These are phyloP conservation scores for Xenops minutus DNA, from an alignment of 2,797 vertebrate genomes.

Conservation along the genomic window DNA sequence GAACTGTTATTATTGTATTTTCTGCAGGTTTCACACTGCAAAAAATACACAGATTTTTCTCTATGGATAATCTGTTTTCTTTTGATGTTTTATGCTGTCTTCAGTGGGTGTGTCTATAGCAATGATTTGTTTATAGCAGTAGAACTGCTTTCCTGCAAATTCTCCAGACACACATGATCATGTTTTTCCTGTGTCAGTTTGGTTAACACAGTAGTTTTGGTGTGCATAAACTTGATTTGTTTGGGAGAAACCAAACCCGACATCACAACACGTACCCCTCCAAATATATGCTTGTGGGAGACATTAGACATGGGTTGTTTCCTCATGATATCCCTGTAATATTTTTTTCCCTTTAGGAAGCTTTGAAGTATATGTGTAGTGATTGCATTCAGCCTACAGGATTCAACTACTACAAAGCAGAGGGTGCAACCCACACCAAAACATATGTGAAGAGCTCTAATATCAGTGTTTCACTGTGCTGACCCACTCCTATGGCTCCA, in stretches of 20 bases:
- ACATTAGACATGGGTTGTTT: background rate
- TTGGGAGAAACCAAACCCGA: background rate
- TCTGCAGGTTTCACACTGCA: background rate
- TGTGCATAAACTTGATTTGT: background rate
- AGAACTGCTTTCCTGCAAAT: background rate
- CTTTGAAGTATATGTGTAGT: background rate
- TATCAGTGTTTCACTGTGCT: background rate
- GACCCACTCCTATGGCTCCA: background rate
- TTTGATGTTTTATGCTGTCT: background rate
- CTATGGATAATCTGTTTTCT: background rate
- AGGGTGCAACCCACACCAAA: background rate
- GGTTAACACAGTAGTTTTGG: background rate
- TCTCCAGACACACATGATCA: background rate
- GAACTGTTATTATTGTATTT: background rate
- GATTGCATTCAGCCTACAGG: background rate
- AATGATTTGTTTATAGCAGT: background rate
- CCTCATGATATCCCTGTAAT: background rate
- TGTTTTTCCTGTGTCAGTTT: background rate
- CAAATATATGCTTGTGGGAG: accelerated
- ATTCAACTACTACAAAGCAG: background rate
- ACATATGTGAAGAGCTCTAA: accelerated
- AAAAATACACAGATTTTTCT: background rate
- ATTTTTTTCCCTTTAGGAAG: background rate
- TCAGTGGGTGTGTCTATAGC: background rate
- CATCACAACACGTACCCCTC: background rate